A percentile compares a stretch with the other conserved stretches of the same genome.
phyloP scores from a whole-genome alignment of 2,888 invertebrate species.

The Keiferia lycopersicella region DNA sequence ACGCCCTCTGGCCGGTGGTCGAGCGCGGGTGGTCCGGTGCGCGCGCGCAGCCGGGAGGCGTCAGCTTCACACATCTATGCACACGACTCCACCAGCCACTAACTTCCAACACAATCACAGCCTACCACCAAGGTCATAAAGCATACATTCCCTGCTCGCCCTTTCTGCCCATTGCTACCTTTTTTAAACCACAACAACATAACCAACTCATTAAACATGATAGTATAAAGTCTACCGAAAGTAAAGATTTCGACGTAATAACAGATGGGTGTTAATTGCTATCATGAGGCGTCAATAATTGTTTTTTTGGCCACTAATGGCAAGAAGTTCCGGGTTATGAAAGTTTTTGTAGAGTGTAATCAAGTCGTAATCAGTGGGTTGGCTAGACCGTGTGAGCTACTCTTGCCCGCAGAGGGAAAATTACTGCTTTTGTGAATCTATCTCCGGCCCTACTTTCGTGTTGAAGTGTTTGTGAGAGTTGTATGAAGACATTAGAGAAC shows the following conservation, averaged over 20 bases:
- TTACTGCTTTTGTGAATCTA: constrained; percentile 67
- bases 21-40: constrained; percentile 72
- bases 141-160: constrained; percentile 44
- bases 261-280: constrained; percentile 80
- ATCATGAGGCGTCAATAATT: constrained; percentile 77
- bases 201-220: constrained; percentile 63
- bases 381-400: constrained; percentile 74
- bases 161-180: constrained; percentile 42
- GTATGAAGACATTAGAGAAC: constrained; percentile 76
- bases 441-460: constrained; percentile 57
- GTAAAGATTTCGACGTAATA: constrained; percentile 72
- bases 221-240: constrained; percentile 62
- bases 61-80: constrained; percentile 70
- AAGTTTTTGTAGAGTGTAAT: constrained; percentile 78
- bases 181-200: constrained; percentile 41
- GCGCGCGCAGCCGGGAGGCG: constrained; percentile 64
- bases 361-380: constrained; percentile 75
- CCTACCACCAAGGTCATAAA: constrained; percentile 47
- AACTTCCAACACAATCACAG: constrained; percentile 36
- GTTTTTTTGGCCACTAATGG: constrained; percentile 74
- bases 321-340: constrained; percentile 76
- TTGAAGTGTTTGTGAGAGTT: constrained; percentile 53
- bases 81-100: constrained; percentile 46
- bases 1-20: constrained; percentile 62
- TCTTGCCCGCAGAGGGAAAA: constrained; percentile 60